Conservation (phyloP, 2,888 invertebrate genomes). For the Pachliopta kotzebuea region DNA sequence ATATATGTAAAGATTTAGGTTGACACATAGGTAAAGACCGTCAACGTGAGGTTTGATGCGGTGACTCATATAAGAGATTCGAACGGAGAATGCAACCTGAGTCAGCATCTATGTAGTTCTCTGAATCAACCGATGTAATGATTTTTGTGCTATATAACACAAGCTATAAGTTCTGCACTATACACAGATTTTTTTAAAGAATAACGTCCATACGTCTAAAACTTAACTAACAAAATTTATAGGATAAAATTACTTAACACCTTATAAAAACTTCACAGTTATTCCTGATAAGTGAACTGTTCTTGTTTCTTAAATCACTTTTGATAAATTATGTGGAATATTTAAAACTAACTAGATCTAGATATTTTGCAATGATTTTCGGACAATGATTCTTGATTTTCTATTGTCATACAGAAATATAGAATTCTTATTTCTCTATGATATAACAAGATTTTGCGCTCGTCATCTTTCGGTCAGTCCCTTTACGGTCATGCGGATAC, state of each 20-base stretch:
- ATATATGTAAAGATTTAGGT: not conserved
- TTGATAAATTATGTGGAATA: too few species aligned
- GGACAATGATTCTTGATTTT: too few species aligned
- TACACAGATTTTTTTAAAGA: too few species aligned
- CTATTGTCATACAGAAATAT: not conserved
- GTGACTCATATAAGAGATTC: slow-evolving; percentile 27
- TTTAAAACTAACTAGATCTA: too few species aligned
- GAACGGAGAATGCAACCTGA: slow-evolving; percentile 22
- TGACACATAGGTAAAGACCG: slow-evolving; percentile 16
- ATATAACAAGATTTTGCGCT: not conserved
- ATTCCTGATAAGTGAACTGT: too few species aligned
- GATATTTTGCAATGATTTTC: too few species aligned
- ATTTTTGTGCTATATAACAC: not conserved
- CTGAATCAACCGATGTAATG: slow-evolving; percentile 7
- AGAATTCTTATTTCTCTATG: not conserved
- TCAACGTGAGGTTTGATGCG: slow-evolving; percentile 11
- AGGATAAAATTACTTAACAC: too few species aligned
- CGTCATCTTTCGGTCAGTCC: not conserved
- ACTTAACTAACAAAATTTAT: too few species aligned
- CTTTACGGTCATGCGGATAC: not conserved
- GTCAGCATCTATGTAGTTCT: slow-evolving; percentile 18
- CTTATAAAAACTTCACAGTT: too few species aligned
- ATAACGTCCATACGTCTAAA: too few species aligned
- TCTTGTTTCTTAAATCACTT: too few species aligned
- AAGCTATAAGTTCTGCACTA: too few species aligned